phyloP scores from a whole-genome alignment of 1,140 invertebrate species.

The Cydia splendana region DNA sequence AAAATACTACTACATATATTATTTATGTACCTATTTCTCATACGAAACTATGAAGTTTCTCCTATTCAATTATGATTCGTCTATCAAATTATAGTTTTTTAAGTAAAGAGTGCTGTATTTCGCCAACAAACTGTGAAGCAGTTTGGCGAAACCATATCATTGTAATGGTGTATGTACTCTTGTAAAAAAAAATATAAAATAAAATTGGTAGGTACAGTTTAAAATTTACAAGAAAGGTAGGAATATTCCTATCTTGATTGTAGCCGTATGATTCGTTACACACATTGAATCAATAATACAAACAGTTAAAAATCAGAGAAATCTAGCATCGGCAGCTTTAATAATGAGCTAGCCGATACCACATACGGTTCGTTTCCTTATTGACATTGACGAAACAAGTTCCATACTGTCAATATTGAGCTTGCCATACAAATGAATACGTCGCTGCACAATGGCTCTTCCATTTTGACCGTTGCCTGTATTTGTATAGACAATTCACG shows the following conservation, averaged over 20 bases:
- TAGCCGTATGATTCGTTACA: background rate
- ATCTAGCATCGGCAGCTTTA: conserved; percentile 30
- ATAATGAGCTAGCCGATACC: conserved; percentile 51
- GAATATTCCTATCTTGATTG: background rate
- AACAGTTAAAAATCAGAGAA: background rate
- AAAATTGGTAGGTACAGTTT: too few relatives aligned
- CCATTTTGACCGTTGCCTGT: conserved; percentile 72
- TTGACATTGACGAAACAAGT: conserved; percentile 70
- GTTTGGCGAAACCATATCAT: too few relatives aligned
- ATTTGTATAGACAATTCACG: conserved; percentile 73
- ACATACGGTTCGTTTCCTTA: conserved; percentile 47
- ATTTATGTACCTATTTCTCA: too few relatives aligned
- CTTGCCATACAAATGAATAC: conserved; percentile 78
- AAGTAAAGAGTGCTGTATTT: too few relatives aligned
- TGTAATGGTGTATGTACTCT: too few relatives aligned
- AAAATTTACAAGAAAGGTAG: too few relatives aligned
- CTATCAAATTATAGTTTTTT: too few relatives aligned
- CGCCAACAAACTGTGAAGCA: too few relatives aligned
- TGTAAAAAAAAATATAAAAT: too few relatives aligned
- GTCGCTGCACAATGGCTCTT: conserved; percentile 74
- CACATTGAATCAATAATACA: background rate
- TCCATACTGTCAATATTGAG: conserved; percentile 70
- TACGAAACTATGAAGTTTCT: too few relatives aligned
- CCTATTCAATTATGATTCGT: too few relatives aligned
- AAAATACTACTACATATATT: too few relatives aligned